Evolutionary conservation across 2,113 vertebrate species (phyloP), one percentile per base, ranked within the genome.

Genomic region (Tenebrosternarchus preto): DNA sequence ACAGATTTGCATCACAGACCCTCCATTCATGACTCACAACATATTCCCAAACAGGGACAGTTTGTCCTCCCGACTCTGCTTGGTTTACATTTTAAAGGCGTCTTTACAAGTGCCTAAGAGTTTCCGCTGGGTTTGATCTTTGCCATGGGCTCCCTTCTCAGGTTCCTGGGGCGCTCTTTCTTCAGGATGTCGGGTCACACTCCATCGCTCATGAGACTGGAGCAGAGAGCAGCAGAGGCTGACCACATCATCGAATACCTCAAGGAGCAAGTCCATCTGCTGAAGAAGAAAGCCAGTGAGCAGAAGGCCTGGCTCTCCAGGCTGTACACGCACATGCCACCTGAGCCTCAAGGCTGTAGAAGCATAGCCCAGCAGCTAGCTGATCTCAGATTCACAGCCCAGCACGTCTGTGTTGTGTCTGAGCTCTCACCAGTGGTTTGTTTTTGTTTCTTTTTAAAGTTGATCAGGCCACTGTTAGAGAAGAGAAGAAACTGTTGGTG

Each of bases 251-350:
- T 99, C 80, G 95, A 95, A 73, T 98, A 96, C 89, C 95, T 99
- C 73, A 98, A 98, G 88, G 95, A 98, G 71, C 98, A 98, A 89
- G 93, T 99, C 85, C 94, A 95, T 87, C 93, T 98, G 85, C 94
- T 99, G 17, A 99, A 98, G 87, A 96, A 98, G 84, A 99, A 98
- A 95, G 94, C 97, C 82, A 91, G 98, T 99, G 94, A 94, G 96
- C 68, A 80, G 81, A 17, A 46, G 22, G 20, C 8, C 3, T 57
- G 3, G n/a, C n/a, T 53, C 31, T 59, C n/a, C 31, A 16, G 67
- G 7, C 3, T n/a, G 25, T n/a, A 31, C 31, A 4, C n/a, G 36
- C 63, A 27, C 61, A 36, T 25, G 29, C 12, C 4, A 4, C 15
- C 64, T 12, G 7, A 33, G 29, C 29, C 19, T n/a, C 0, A 16